Conservation (phyloP, 2,888 invertebrate genomes). For the Pterostichus madidus region DNA sequence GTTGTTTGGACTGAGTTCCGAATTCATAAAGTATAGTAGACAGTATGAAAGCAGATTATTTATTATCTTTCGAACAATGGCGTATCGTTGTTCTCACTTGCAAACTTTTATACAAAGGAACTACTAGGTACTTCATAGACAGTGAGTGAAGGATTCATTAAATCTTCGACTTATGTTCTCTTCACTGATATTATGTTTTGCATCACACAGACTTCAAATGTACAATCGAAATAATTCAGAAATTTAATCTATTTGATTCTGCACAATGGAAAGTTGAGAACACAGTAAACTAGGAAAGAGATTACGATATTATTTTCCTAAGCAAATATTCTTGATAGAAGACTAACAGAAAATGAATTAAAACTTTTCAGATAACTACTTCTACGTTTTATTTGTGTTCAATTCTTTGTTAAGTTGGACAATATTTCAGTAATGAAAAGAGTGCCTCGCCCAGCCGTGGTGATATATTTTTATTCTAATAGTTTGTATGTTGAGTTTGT, state of each 20-base stretch:
- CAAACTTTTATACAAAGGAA: conserved; percentile 28
- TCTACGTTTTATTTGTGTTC: too few relatives aligned
- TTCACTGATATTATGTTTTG: not conserved
- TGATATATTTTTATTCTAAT: too few relatives aligned
- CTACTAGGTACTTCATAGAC: conserved; percentile 3
- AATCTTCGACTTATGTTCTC: conserved; percentile 21
- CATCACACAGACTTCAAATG: not conserved
- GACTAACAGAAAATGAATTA: too few relatives aligned
- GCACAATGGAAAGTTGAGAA: not conserved
- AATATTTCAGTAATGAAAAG: too few relatives aligned
- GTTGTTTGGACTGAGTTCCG: not conserved
- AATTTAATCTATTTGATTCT: conserved; percentile 20
- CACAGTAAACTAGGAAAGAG: not conserved
- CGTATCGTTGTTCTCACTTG: not conserved
- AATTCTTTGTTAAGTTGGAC: too few relatives aligned
- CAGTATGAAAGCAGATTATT: conserved; percentile 35
- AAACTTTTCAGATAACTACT: too few relatives aligned
- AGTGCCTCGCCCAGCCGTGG: too few relatives aligned
- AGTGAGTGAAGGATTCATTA: conserved; percentile 17
- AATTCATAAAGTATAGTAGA: conserved; percentile 21
- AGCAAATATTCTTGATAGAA: not conserved
- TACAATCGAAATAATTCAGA: not conserved
- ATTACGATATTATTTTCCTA: not conserved
- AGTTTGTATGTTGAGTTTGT: too few relatives aligned
- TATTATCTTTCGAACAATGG: conserved; percentile 35